Conservation (phyloP, 2,888 invertebrate species). For the Helicoverpa assulta region DNA sequence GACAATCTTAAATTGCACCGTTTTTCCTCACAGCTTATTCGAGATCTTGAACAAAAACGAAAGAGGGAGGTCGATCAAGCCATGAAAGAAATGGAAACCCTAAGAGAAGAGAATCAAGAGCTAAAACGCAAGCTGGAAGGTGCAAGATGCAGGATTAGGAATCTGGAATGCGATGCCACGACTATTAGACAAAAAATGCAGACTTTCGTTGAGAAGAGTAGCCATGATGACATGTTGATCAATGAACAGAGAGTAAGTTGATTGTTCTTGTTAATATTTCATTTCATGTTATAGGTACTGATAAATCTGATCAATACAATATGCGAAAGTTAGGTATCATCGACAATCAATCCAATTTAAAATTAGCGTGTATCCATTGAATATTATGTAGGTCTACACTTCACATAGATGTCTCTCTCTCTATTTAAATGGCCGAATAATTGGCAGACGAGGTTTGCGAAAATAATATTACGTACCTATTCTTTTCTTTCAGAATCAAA, state of each 20-base stretch:
- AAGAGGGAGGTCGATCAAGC: slow-evolving; percentile 91
- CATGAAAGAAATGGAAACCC: slow-evolving; percentile 89
- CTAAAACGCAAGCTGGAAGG: slow-evolving; percentile 92
- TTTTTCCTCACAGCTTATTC: slow-evolving; percentile 77
- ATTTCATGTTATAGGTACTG: too few species aligned
- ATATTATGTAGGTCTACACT: too few species aligned
- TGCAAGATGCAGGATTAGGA: slow-evolving; percentile 92
- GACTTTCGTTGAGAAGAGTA: slow-evolving; percentile 91
- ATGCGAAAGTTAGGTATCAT: too few species aligned
- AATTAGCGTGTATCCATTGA: too few species aligned
- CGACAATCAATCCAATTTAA: too few species aligned
- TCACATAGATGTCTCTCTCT: too few species aligned
- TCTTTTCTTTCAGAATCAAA: slow-evolving; percentile 84
- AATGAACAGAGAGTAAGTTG: slow-evolving; percentile 90
- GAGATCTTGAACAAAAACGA: slow-evolving; percentile 89
- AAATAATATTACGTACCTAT: too few species aligned
- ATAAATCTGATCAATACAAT: neutral
- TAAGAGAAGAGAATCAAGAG: slow-evolving; percentile 90
- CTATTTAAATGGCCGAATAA: too few species aligned
- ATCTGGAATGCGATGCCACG: slow-evolving; percentile 91
- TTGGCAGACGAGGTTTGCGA: too few species aligned
- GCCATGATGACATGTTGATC: slow-evolving; percentile 91
- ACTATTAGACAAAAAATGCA: slow-evolving; percentile 90
- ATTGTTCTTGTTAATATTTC: neutral
- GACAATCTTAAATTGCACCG: too few species aligned